phyloP scores from a whole-genome alignment of 2,888 invertebrate genomes.

The Stegana nigrithorax region DNA sequence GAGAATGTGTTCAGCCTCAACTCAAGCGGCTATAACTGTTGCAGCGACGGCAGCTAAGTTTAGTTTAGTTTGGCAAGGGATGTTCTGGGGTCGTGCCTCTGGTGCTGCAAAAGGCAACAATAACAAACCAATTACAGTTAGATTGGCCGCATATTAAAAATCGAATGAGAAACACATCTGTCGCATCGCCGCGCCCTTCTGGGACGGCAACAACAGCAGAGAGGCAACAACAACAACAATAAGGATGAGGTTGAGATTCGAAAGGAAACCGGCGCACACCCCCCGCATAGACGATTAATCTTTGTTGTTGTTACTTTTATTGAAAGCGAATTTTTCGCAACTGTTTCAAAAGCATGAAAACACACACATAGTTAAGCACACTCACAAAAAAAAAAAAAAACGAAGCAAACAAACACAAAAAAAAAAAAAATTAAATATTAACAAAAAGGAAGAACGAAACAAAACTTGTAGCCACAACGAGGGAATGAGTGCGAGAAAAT shows the following conservation, averaged over 20 bases:
- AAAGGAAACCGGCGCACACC: neutral
- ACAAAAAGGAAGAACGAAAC: too few relatives aligned
- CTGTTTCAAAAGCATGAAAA: slow-evolving; percentile 42
- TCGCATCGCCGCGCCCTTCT: slow-evolving; percentile 44
- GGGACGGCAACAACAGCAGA: neutral
- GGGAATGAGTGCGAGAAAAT: too few relatives aligned
- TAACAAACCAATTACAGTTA: slow-evolving; percentile 68
- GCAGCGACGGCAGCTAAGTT: neutral
- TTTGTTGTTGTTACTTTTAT: neutral
- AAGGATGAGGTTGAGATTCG: neutral
- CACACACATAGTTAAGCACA: too few relatives aligned
- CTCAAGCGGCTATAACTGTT: neutral
- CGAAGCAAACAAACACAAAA: too few relatives aligned
- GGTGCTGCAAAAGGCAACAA: slow-evolving; percentile 32
- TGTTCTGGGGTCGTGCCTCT: neutral
- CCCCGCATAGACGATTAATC: slow-evolving; percentile 13
- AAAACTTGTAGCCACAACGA: too few relatives aligned
- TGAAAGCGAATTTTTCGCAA: slow-evolving; percentile 40
- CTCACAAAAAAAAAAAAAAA: slow-evolving; percentile 22
- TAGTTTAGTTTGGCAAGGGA: neutral
- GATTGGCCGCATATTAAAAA: slow-evolving; percentile 69
- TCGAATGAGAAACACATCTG: slow-evolving; percentile 69
- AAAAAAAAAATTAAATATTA: too few relatives aligned
- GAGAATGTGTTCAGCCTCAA: slow-evolving; percentile 45
- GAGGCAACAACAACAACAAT: slow-evolving; percentile 34